Percentiles rank a stretch among this genome's conserved stretches.
Conservation (phyloP, 2,888 invertebrate genomes). For the Eueremaeus valkanovi region DNA sequence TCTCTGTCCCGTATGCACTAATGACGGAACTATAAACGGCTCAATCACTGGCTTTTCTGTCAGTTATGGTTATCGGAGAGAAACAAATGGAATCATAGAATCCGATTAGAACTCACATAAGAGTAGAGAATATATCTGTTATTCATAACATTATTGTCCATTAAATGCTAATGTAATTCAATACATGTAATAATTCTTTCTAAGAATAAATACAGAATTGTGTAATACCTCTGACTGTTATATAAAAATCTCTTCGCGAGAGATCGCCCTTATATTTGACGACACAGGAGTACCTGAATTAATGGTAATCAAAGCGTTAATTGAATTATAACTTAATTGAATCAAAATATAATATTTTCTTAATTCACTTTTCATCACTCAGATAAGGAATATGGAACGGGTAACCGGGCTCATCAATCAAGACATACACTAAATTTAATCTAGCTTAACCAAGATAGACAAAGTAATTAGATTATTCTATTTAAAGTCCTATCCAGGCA, state of each 20-base stretch:
- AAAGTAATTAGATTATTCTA: no score
- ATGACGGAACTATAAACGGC: constrained; percentile 75
- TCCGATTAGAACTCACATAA: neutral
- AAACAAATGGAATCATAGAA: neutral
- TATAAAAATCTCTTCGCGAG: neutral
- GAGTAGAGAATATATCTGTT: neutral
- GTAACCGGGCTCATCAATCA: no score
- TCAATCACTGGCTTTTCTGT: constrained; percentile 58
- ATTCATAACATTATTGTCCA: neutral
- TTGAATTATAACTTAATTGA: no score
- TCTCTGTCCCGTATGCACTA: constrained; percentile 73
- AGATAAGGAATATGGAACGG: no score
- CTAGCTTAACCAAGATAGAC: no score
- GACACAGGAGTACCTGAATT: constrained; percentile 23
- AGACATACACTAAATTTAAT: no score
- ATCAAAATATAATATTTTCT: no score
- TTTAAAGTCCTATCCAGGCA: no score
- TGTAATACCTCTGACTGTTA: constrained; percentile 30
- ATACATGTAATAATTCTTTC: neutral
- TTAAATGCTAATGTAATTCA: constrained; percentile 17
- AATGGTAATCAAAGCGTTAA: neutral
- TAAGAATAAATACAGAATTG: no score
- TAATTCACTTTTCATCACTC: no score
- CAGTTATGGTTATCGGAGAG: neutral
- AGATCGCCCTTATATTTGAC: constrained; percentile 21